Evolutionary conservation across 1,140 invertebrate species (phyloP), one percentile per base, ranked within the genome.

Genomic region (Drosophila orena): DNA sequence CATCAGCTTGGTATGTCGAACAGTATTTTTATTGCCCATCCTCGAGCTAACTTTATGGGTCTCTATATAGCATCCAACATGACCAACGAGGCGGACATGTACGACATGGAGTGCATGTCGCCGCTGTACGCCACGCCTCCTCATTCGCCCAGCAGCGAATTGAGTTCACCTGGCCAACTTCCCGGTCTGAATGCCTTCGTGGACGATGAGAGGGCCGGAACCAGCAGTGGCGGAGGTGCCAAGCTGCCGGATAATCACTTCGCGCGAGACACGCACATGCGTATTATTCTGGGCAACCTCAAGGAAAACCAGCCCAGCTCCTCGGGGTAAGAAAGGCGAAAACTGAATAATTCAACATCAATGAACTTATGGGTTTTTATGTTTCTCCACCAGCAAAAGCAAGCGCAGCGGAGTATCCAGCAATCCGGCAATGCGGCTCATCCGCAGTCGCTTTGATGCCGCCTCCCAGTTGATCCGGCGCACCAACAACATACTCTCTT

Each of bases 371-470:
- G 27, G 7, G 12, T 20, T n/a, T 8, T 42, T 20, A 11, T 15
- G 47, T 4, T 15, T 38, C 10, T 5, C 2, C n/a, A 35, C 35
- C 53, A 92, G 94, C 72, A 96, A 96, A 92, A 94, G 94, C 85
- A 96, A 96, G 92, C 94, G 97, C 69, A 98, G 98, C 91, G 97
- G 97, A 4, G 97, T 98, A 69, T 97, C 98, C 8, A 97, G 97
- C 4, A 98, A 98, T 92, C 97, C 97, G 38, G 97, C 97, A 57
- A 95, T 97, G 93, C 94, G 96, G 80, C 93, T 97, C 55, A 96
- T 97, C 74, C 94, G 95, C 81, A 95, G 95, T 91, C 95, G 95
- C 74, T 93, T 96, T 77, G 95, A 96, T 88, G 93, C 93, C 12
- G 94, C 94, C 11, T 94, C 94, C 92, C 93, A 85, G 92, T 92